phyloP scores from a whole-genome alignment of 2,888 invertebrate genomes.

The Timandra comae region DNA sequence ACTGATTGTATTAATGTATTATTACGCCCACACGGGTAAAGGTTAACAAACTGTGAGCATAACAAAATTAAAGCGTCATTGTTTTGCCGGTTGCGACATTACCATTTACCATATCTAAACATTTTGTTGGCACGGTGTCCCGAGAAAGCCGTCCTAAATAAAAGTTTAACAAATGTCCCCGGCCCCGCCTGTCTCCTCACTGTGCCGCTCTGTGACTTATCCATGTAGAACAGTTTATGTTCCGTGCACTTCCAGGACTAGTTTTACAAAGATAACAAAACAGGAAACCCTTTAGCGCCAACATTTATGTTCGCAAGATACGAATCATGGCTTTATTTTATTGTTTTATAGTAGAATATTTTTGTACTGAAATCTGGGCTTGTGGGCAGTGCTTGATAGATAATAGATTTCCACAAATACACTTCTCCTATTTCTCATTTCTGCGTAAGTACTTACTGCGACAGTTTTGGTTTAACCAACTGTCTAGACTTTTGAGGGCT shows the following conservation, averaged over 20 bases:
- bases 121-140: slow-evolving; percentile 37
- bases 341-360: too few species aligned
- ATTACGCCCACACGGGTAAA: slow-evolving; percentile 37
- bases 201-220: not conserved
- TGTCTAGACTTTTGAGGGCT: too few species aligned
- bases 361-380: too few species aligned
- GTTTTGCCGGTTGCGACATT: slow-evolving; percentile 64
- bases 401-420: too few species aligned
- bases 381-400: too few species aligned
- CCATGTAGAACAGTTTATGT: not conserved
- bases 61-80: slow-evolving; percentile 64
- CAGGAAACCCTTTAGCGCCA: slow-evolving; percentile 15
- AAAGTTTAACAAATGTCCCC: slow-evolving; percentile 38
- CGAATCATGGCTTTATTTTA: too few species aligned
- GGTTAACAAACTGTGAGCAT: slow-evolving; percentile 53
- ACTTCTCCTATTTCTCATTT: too few species aligned
- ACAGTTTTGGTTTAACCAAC: too few species aligned
- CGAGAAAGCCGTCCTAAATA: slow-evolving; percentile 44
- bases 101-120: slow-evolving; percentile 56
- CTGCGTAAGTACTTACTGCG: too few species aligned
- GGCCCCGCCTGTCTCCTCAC: slow-evolving; percentile 4
- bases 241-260: slow-evolving; percentile 1
- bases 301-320: too few species aligned
- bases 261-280: slow-evolving; percentile 9
- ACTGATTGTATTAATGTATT: slow-evolving; percentile 13